Conservation (phyloP, 2,113 vertebrate species). For the Oreochromis tanganicae region DNA sequence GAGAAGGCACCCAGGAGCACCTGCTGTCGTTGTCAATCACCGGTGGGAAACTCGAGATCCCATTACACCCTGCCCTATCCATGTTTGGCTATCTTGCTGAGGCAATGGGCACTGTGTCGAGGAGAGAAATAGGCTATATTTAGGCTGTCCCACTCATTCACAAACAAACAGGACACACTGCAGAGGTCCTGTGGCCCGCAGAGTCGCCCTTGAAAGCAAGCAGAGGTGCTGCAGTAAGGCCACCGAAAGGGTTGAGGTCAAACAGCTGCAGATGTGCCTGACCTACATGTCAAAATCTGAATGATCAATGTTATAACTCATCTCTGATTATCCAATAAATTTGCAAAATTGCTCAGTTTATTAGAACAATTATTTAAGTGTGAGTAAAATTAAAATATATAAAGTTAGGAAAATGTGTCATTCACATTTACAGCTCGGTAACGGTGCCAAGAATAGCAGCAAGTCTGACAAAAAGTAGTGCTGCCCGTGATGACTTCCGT, state of each 20-base stretch:
- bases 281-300: background rate
- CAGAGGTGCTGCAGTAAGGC: background rate
- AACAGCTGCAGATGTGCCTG: background rate
- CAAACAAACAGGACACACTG: constrained; percentile 24
- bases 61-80: constrained; percentile 55
- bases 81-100: constrained; percentile 70
- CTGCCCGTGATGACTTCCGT: constrained; percentile 71
- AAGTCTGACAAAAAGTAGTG: constrained; percentile 67
- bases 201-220: constrained; percentile 26
- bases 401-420: background rate
- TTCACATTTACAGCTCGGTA: background rate
- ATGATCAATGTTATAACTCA: background rate
- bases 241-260: background rate
- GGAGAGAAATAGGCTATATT: constrained; percentile 66
- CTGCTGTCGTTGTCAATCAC: constrained; percentile 70
- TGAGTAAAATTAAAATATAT: background rate
- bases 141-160: constrained; percentile 51
- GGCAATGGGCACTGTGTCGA: constrained; percentile 12
- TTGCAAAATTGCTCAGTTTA: background rate
- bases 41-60: constrained; percentile 27
- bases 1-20: constrained; percentile 22
- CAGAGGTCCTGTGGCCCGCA: background rate
- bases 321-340: background rate
- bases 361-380: background rate
- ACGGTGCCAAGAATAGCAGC: constrained; percentile 36